phyloP scores from a whole-genome alignment of 2,797 vertebrate genomes.

The Phrynocephalus vlangalii region DNA sequence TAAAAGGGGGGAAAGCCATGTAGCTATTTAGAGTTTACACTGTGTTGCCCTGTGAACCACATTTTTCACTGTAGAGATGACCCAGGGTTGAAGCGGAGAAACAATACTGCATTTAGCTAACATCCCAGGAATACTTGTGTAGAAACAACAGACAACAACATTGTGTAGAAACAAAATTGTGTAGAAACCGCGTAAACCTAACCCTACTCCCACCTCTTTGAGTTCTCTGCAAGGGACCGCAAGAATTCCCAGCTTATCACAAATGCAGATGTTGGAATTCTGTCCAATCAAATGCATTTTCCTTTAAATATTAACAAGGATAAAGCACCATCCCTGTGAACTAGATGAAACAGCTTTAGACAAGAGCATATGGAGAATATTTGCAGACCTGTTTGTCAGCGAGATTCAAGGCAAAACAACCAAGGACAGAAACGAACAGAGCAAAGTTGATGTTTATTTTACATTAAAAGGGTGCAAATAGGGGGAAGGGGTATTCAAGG shows the following conservation, averaged over 20 bases:
- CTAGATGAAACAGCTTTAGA: neutral
- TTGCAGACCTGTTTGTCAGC: neutral
- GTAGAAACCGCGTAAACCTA: neutral
- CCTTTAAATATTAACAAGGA: neutral
- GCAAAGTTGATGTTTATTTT: conserved; percentile 86
- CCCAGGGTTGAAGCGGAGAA: neutral
- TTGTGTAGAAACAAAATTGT: neutral
- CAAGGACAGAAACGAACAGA: conserved; percentile 29
- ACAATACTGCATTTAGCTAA: neutral
- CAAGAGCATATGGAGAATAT: neutral
- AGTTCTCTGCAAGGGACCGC: neutral
- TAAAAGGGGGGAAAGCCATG: neutral
- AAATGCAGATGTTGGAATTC: neutral
- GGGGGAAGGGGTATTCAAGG: conserved; percentile 64
- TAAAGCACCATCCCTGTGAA: neutral
- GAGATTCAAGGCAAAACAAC: neutral
- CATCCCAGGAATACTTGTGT: neutral
- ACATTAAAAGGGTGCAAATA: conserved; percentile 94
- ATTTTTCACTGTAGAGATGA: neutral
- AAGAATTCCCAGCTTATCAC: neutral
- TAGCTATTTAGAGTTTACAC: no score
- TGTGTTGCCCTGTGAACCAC: neutral
- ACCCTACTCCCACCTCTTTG: neutral
- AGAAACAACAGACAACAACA: neutral
- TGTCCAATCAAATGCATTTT: neutral